These are phyloP conservation scores for Lithophane leautieri DNA, from an alignment of 2,888 invertebrate species.

Conservation along the genomic window DNA sequence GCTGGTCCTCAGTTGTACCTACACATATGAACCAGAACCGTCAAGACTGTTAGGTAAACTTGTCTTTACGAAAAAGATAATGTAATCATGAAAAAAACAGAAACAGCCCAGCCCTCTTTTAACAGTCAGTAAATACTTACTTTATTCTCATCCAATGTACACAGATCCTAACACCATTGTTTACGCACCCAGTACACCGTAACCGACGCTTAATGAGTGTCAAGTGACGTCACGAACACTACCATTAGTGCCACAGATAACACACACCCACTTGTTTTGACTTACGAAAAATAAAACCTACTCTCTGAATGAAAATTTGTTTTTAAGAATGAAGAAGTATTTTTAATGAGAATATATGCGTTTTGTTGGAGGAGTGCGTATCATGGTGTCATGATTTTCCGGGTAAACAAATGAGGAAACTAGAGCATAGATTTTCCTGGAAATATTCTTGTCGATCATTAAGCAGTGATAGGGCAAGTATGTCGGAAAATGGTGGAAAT, in stretches of 20 bases:
- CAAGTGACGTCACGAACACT: constrained; percentile 67
- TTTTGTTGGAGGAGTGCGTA: constrained; percentile 36
- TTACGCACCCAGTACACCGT: constrained; percentile 63
- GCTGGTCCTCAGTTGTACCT: background rate
- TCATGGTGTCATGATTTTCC: constrained; percentile 32
- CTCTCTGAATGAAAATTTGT: constrained; percentile 40
- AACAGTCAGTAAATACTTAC: constrained; percentile 1
- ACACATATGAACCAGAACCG: too few relatives aligned
- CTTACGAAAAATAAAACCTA: constrained; percentile 64
- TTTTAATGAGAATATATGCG: constrained; percentile 47
- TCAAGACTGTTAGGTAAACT: too few relatives aligned
- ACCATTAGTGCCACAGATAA: constrained; percentile 71
- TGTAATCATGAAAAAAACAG: background rate
- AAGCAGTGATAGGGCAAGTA: background rate
- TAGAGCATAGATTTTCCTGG: constrained; percentile 12
- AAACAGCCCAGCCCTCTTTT: background rate
- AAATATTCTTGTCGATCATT: constrained; percentile 4
- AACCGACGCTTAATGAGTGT: constrained; percentile 72
- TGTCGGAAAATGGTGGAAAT: background rate
- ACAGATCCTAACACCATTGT: constrained; percentile 67
- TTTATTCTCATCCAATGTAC: constrained; percentile 50
- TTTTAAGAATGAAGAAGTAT: constrained; percentile 45
- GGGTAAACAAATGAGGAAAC: constrained; percentile 38
- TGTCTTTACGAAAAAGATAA: background rate
- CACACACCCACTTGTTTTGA: constrained; percentile 52